These are phyloP conservation scores for Homalodisca vitripennis DNA, from an alignment of 1,140 invertebrate species.

Conservation along the genomic window DNA sequence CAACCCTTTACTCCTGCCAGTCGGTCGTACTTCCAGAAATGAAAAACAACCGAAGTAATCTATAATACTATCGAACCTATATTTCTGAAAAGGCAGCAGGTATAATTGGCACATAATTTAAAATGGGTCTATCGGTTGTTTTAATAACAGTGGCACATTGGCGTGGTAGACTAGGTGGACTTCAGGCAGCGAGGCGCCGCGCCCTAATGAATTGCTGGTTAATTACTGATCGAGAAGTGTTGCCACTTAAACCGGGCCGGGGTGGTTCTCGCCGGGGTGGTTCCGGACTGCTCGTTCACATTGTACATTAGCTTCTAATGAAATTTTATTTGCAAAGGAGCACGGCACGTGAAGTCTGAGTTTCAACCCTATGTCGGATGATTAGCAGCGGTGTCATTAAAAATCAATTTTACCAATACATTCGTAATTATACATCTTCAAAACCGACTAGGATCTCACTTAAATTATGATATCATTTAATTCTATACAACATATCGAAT, in stretches of 20 bases:
- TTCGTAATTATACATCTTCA: too few relatives aligned
- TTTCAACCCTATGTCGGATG: too few relatives aligned
- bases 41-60: neutral
- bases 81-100: neutral
- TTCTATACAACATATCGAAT: too few relatives aligned
- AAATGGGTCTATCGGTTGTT: conserved; percentile 5
- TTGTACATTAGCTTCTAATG: neutral
- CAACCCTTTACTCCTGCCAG: neutral
- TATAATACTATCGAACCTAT: neutral
- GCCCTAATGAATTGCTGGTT: conserved; percentile 11
- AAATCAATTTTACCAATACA: too few relatives aligned
- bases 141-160: neutral
- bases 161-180: too few relatives aligned
- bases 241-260: conserved; percentile 5
- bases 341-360: too few relatives aligned
- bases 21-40: neutral
- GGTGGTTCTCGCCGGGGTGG: too few relatives aligned
- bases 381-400: too few relatives aligned
- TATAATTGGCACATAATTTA: neutral
- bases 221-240: conserved; percentile 5
- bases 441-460: too few relatives aligned
- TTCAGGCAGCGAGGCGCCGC: neutral
- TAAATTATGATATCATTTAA: too few relatives aligned
- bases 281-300: neutral
- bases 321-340: neutral